These are phyloP conservation scores for Aramus guarauna DNA, from an alignment of 2,113 vertebrate genomes.

Conservation along the genomic window DNA sequence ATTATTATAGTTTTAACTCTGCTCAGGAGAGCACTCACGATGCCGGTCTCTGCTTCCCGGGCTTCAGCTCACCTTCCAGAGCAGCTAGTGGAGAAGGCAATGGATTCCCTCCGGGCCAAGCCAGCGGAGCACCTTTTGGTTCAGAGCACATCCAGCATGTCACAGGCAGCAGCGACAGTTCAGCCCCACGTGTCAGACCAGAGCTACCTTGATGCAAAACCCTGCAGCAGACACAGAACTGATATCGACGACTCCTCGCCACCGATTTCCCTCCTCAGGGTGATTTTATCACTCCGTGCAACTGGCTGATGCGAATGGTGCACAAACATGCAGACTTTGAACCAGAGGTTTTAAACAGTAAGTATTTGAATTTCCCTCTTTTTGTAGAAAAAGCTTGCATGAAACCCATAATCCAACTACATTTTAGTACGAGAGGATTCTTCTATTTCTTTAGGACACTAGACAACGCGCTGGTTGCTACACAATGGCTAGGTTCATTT, in stretches of 20 bases:
- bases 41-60: rapidly evolving
- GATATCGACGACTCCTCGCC: rapidly evolving
- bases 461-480: rapidly evolving
- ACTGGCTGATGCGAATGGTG: rapidly evolving
- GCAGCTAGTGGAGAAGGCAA: background rate
- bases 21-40: rapidly evolving
- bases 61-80: background rate
- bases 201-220: rapidly evolving
- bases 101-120: rapidly evolving
- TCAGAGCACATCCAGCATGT: rapidly evolving
- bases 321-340: rapidly evolving
- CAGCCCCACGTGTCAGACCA: background rate
- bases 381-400: too few relatives aligned
- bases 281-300: background rate
- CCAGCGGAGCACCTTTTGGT: background rate
- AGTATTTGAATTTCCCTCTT: background rate
- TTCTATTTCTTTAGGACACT: background rate
- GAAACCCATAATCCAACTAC: background rate
- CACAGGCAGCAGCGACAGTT: background rate
- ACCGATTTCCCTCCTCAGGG: rapidly evolving
- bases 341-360: rapidly evolving
- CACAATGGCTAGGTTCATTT: too few relatives aligned
- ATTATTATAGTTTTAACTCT: rapidly evolving
- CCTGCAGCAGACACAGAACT: background rate
- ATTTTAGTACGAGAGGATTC: background rate